These are phyloP conservation scores for Sebastes matsubarae DNA, from an alignment of 2,797 vertebrate species.

Conservation along the genomic window DNA sequence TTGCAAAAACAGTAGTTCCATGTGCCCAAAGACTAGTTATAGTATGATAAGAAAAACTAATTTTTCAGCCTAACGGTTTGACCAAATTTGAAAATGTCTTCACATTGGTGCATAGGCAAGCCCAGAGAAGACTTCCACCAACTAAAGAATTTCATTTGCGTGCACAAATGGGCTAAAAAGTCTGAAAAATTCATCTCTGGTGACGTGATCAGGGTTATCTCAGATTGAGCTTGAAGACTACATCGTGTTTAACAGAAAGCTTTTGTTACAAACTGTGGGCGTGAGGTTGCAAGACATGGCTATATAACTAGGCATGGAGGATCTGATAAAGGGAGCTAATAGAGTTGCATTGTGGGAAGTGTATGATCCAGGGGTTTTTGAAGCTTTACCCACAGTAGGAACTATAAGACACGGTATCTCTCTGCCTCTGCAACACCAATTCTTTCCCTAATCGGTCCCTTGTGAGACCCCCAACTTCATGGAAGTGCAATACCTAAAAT, in stretches of 20 bases:
- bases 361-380: background rate
- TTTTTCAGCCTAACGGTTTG: too few relatives aligned
- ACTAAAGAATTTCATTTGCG: too few relatives aligned
- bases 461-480: background rate
- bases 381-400: background rate
- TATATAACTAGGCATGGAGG: background rate
- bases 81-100: too few relatives aligned
- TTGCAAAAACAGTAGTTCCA: too few relatives aligned
- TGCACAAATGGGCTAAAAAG: background rate
- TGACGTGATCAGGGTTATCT: background rate
- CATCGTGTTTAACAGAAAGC: background rate
- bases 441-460: background rate
- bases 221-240: background rate
- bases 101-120: too few relatives aligned
- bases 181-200: background rate
- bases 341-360: background rate
- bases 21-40: too few relatives aligned
- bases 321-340: background rate
- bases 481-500: background rate
- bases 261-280: background rate
- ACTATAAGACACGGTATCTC: background rate
- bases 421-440: background rate
- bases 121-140: too few relatives aligned
- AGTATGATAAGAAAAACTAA: too few relatives aligned
- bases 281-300: background rate